Conservation (phyloP, 2,797 vertebrate genomes). For the Silurus aristotelis region DNA sequence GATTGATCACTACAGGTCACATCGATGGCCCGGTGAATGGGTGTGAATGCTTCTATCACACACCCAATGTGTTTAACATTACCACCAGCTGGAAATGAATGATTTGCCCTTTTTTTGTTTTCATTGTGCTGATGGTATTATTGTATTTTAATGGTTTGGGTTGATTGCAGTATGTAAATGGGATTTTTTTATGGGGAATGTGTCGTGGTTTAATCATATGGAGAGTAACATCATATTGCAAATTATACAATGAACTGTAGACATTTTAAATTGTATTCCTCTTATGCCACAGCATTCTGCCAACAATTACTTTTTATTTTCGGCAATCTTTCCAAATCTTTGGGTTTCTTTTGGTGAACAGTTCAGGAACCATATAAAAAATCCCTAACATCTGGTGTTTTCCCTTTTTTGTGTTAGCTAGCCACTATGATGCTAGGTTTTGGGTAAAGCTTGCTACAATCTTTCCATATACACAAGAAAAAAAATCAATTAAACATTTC, state of each 20-base stretch:
- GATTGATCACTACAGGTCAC: not conserved
- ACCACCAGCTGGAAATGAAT: not conserved
- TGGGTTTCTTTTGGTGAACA: not conserved
- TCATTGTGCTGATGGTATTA: not conserved
- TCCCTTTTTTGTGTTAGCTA: not conserved
- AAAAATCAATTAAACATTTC: not conserved
- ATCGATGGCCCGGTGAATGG: constrained; percentile 13
- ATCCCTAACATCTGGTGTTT: not conserved
- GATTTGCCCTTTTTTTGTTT: constrained; percentile 2
- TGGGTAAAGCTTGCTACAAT: not conserved
- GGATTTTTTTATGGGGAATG: not conserved
- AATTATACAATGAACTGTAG: not conserved
- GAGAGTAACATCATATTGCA: no score
- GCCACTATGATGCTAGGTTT: not conserved
- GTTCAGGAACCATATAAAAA: not conserved
- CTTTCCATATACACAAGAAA: not conserved
- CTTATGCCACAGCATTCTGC: not conserved
- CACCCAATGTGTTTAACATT: not conserved
- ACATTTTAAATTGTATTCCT: not conserved
- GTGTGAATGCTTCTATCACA: constrained; percentile 27
- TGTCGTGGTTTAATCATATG: no score
- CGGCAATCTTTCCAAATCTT: not conserved
- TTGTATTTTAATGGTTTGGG: not conserved
- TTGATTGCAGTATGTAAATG: constrained; percentile 7
- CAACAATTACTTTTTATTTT: not conserved